Evolutionary conservation across 1,140 invertebrate species (phyloP).

Genomic region (Camponotus pennsylvanicus): DNA sequence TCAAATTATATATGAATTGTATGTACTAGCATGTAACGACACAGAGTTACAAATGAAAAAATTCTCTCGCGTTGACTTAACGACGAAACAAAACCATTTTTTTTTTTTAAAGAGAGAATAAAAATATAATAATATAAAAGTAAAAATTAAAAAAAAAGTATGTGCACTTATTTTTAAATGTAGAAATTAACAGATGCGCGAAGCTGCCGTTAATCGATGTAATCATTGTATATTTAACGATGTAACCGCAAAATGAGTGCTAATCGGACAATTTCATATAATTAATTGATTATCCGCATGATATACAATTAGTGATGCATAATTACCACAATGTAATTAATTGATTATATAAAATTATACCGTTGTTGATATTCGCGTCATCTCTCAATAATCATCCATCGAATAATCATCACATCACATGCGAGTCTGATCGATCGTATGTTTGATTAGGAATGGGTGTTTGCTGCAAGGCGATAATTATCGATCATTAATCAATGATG

Average conservation of each 20-base stretch:
- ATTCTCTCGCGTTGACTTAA: slow-evolving; percentile 15
- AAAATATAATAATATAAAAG: background rate
- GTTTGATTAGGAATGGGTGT: slow-evolving; percentile 33
- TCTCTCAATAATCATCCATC: slow-evolving; percentile 5
- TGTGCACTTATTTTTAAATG: slow-evolving; percentile 6
- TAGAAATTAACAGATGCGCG: slow-evolving; percentile 31
- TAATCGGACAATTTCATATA: slow-evolving; percentile 24
- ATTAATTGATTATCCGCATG: slow-evolving; percentile 17
- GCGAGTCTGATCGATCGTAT: slow-evolving; percentile 8
- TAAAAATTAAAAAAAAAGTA: slow-evolving; percentile 5
- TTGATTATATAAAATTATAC: slow-evolving; percentile 21
- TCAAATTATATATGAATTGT: slow-evolving; percentile 67
- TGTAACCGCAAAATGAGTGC: slow-evolving; percentile 11
- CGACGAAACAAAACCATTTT: background rate
- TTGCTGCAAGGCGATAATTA: slow-evolving; percentile 61
- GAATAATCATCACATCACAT: slow-evolving; percentile 11
- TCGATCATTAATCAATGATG: slow-evolving; percentile 57
- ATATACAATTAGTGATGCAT: slow-evolving; percentile 1
- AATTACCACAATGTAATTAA: slow-evolving; percentile 19
- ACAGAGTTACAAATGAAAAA: slow-evolving; percentile 5
- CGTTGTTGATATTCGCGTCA: slow-evolving; percentile 6
- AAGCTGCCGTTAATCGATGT: slow-evolving; percentile 21
- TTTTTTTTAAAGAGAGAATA: background rate
- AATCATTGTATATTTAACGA: slow-evolving; percentile 45
- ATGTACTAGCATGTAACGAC: slow-evolving; percentile 40